A percentile compares a stretch with the other conserved stretches of the same genome.
These are phyloP conservation scores for Pangasius larnaudii DNA, from an alignment of 2,797 vertebrate species.

Conservation along the genomic window DNA sequence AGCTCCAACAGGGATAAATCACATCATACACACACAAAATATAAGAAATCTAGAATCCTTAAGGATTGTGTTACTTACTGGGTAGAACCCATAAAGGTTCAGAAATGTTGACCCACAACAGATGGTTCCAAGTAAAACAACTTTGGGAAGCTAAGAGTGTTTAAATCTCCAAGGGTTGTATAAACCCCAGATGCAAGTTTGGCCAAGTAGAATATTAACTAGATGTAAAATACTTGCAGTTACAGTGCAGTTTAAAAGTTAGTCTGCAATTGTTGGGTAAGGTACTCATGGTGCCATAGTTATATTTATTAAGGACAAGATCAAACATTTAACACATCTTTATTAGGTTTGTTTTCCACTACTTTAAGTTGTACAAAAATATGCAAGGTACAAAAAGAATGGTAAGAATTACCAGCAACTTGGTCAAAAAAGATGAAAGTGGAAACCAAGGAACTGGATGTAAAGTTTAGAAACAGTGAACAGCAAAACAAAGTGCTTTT, in stretches of 20 bases:
- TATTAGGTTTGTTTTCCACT: conserved; percentile 71
- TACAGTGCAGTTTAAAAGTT: neutral
- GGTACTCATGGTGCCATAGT: neutral
- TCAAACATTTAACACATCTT: conserved; percentile 65
- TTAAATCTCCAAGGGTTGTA: neutral
- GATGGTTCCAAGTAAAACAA: neutral
- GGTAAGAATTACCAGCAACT: conserved; percentile 32
- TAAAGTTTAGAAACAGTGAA: conserved; percentile 17
- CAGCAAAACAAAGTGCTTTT: conserved; percentile 28
- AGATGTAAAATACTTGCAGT: neutral
- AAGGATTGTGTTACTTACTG: neutral
- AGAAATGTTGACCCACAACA: too few species aligned
- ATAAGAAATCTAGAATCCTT: neutral
- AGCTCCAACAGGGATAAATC: neutral
- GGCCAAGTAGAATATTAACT: neutral
- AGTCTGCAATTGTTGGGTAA: neutral
- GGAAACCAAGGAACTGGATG: neutral
- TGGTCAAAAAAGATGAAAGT: neutral
- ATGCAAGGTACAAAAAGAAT: conserved; percentile 59
- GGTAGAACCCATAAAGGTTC: neutral
- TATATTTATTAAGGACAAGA: neutral
- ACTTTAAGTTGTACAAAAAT: conserved; percentile 65
- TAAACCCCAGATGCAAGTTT: neutral
- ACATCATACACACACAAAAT: neutral
- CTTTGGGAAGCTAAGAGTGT: neutral